A percentile compares a stretch with the other conserved stretches of the same genome.
Evolutionary conservation across 2,113 vertebrate genomes (phyloP).

Genomic region (Aplodontia rufa): DNA sequence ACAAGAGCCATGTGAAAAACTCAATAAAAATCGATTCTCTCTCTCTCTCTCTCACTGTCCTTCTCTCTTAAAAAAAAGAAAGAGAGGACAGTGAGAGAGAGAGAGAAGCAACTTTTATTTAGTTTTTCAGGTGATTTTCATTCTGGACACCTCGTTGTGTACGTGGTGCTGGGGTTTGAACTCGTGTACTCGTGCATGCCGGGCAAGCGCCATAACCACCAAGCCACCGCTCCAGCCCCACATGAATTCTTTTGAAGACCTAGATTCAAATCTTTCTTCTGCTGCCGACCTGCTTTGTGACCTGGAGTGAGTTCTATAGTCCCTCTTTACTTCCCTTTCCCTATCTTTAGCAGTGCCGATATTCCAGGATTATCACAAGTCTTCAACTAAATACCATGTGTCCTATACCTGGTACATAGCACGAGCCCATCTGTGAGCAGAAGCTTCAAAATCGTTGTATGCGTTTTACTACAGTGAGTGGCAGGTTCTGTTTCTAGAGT

Average conservation of each 20-base stretch:
- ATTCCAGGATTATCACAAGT: background rate
- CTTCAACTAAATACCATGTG: background rate
- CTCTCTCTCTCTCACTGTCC: too few relatives aligned
- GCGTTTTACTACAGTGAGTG: background rate
- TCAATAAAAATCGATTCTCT: too few relatives aligned
- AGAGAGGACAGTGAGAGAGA: too few relatives aligned
- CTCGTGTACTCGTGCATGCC: too few relatives aligned
- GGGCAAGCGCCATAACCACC: too few relatives aligned
- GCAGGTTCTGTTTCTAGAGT: background rate
- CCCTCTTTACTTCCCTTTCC: background rate
- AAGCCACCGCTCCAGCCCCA: too few relatives aligned
- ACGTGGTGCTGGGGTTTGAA: too few relatives aligned
- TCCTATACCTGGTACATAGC: background rate
- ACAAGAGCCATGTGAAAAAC: too few relatives aligned
- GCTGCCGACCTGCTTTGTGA: background rate
- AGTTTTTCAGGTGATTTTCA: too few relatives aligned
- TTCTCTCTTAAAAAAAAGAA: too few relatives aligned
- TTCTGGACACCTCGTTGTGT: too few relatives aligned
- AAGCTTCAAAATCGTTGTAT: background rate
- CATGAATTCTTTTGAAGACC: background rate
- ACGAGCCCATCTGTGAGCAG: background rate
- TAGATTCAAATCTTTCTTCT: background rate
- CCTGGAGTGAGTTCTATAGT: background rate
- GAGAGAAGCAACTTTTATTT: too few relatives aligned
- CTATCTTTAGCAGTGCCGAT: background rate